Evolutionary conservation across 35 echinoderm and acorn worm genomes (phyloP).

Genomic region (Ptychodera flava): DNA sequence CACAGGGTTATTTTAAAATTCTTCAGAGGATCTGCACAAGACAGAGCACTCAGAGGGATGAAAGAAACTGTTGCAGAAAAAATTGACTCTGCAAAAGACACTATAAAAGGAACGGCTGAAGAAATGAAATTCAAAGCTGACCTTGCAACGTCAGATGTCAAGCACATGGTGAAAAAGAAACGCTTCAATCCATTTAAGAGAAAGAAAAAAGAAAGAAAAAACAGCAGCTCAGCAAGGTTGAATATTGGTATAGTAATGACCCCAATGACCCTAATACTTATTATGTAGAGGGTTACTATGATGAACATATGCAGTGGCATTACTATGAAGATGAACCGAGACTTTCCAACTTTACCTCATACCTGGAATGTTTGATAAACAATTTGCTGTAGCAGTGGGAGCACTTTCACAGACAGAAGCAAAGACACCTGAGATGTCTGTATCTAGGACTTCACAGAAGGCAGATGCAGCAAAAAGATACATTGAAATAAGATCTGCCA

Average conservation of each 20-base stretch:
- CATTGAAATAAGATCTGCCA: too few species aligned
- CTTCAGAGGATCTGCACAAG: neutral
- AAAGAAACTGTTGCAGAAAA: neutral
- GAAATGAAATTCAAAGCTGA: neutral
- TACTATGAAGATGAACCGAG: neutral
- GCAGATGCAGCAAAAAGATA: too few species aligned
- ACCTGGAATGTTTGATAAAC: too few species aligned
- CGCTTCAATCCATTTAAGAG: too few species aligned
- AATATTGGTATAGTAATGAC: neutral
- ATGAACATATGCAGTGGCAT: neutral
- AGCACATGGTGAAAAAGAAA: neutral
- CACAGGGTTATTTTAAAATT: neutral
- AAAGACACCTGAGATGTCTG: too few species aligned
- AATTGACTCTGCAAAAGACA: neutral
- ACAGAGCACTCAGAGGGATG: neutral
- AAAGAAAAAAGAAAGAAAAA: neutral
- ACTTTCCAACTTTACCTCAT: too few species aligned
- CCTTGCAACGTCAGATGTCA: neutral
- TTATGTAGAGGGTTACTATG: neutral
- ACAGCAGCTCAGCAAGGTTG: neutral
- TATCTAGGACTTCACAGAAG: too few species aligned
- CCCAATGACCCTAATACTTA: neutral
- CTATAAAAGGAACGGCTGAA: neutral
- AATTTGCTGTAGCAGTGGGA: too few species aligned
- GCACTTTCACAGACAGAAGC: too few species aligned